phyloP scores from a whole-genome alignment of 1,140 invertebrate genomes.

The Euschistus heros region DNA sequence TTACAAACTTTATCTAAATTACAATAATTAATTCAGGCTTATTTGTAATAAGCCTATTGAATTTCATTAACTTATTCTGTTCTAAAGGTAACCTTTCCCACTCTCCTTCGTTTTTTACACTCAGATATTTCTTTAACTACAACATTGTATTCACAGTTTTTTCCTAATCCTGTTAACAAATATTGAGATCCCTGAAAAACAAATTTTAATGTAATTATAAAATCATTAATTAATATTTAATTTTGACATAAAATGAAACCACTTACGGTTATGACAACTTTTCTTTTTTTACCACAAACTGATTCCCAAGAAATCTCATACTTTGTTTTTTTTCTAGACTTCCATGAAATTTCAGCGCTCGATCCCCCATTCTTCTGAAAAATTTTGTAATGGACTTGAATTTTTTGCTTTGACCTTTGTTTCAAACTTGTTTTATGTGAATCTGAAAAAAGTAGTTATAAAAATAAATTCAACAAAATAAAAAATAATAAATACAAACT shows the following conservation, averaged over 20 bases:
- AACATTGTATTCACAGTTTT: slow-evolving; percentile 12
- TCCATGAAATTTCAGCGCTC: slow-evolving; percentile 5
- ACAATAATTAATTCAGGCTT: too few species aligned
- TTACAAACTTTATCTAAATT: too few species aligned
- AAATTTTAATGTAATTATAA: not conserved
- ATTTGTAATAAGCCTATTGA: too few species aligned
- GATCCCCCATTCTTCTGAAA: not conserved
- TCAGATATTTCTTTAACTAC: slow-evolving; percentile 12
- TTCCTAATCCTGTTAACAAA: not conserved
- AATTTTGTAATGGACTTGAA: not conserved
- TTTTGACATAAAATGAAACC: not conserved
- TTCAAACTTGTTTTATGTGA: not conserved
- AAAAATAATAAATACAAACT: not conserved
- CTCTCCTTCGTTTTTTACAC: slow-evolving; percentile 15
- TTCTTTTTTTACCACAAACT: not conserved
- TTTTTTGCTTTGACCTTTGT: not conserved
- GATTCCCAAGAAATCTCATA: not conserved
- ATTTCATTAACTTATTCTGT: too few species aligned
- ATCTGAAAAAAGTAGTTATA: not conserved
- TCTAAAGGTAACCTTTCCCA: slow-evolving; percentile 16
- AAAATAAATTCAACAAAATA: not conserved
- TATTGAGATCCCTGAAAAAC: slow-evolving; percentile 18
- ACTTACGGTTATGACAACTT: not conserved
- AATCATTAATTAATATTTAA: not conserved
- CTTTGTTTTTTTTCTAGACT: not conserved